phyloP scores from a whole-genome alignment of 2,113 vertebrate species.

The Oryctolagus cuniculus region mOryCun1.1 NC_091436.1:18657001-18657500 shows the following conservation, averaged over 20 bases:
- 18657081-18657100: background rate
- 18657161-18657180: background rate
- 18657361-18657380: constrained; percentile 62
- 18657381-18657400: constrained; percentile 73
- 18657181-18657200: constrained; percentile 4
- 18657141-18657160: constrained; percentile 33
- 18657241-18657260: constrained; percentile 23
- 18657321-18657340: constrained; percentile 71
- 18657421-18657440: constrained; percentile 50
- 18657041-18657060: constrained; percentile 39
- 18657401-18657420: constrained; percentile 64
- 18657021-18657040: constrained; percentile 1
- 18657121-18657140: background rate
- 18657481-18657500: constrained; percentile 70
- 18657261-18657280: constrained; percentile 58
- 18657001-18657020: constrained; percentile 22
- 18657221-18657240: background rate
- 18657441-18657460: constrained; percentile 60
- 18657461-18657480: constrained; percentile 72
- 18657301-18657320: constrained; percentile 73
- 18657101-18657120: background rate
- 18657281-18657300: constrained; percentile 47
- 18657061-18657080: constrained; percentile 40
- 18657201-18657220: background rate
- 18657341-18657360: constrained; percentile 69